Evolutionary conservation across 2,113 vertebrate genomes (phyloP).

Genomic region (Pangasianodon hypophthalmus): DNA sequence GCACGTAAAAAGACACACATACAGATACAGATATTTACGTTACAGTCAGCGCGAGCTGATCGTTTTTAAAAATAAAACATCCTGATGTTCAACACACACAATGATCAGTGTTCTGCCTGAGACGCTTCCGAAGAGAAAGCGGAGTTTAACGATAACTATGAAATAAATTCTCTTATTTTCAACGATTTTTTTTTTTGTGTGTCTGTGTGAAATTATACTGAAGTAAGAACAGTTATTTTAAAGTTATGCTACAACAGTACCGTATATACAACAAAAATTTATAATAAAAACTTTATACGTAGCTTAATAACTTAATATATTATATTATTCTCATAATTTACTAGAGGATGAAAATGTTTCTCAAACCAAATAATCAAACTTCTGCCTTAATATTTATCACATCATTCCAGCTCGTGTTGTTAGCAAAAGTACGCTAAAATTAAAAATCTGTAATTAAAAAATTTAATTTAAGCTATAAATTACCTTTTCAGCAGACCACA

Average conservation of each 20-base stretch:
- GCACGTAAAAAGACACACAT: not conserved
- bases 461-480: not conserved
- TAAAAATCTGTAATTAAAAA: not conserved
- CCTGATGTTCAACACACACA: not conserved
- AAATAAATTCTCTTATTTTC: not conserved
- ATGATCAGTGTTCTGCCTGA: not conserved
- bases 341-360: not conserved
- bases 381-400: too few species aligned
- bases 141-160: not conserved
- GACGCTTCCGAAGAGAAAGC: not conserved
- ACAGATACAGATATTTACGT: not conserved
- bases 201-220: not conserved
- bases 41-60: not conserved
- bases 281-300: not conserved
- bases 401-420: not conserved
- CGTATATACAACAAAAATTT: not conserved
- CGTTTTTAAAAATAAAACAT: not conserved
- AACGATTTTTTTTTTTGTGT: not conserved
- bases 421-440: not conserved
- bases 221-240: too few species aligned
- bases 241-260: not conserved
- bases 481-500: not conserved
- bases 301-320: not conserved
- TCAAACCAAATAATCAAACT: not conserved
- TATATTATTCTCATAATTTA: not conserved